These are phyloP conservation scores for Plectus sambesii DNA, from an alignment of 1,140 invertebrate species.

Conservation along the genomic window DNA sequence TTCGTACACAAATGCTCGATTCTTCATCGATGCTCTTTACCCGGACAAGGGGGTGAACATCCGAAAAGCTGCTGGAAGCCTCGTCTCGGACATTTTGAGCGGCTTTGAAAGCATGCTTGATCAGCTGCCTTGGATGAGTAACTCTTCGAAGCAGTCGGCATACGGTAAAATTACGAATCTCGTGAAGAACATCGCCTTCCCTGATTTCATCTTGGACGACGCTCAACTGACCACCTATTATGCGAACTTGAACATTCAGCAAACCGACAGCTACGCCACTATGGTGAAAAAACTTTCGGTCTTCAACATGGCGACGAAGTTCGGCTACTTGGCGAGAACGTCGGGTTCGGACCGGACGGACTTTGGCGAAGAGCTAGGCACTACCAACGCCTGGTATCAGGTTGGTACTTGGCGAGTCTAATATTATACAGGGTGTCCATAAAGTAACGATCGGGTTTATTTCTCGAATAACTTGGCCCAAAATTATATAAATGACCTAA, in stretches of 20 bases:
- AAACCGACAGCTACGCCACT: conserved; percentile 27
- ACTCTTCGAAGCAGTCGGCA: background rate
- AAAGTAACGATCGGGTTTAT: too few species aligned
- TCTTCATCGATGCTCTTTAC: conserved; percentile 18
- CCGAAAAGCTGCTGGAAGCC: conserved; percentile 13
- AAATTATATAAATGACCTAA: too few species aligned
- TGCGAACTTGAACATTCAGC: conserved; percentile 45
- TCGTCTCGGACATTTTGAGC: conserved; percentile 2
- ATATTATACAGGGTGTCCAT: background rate
- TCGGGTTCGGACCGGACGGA: conserved; percentile 47
- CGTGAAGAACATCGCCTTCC: conserved; percentile 48
- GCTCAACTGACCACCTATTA: conserved; percentile 50
- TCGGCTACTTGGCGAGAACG: conserved; percentile 51
- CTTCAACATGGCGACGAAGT: conserved; percentile 17
- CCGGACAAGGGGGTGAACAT: conserved; percentile 10
- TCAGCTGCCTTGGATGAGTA: background rate
- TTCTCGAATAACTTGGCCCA: too few species aligned
- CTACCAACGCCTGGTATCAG: conserved; percentile 57
- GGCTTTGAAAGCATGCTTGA: background rate
- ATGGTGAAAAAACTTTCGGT: conserved; percentile 11
- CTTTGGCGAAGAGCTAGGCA: conserved; percentile 52
- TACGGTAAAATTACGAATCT: conserved; percentile 8
- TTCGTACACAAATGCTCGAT: conserved; percentile 18
- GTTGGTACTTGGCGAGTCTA: conserved; percentile 56
- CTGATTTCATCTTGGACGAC: conserved; percentile 53